These are phyloP conservation scores for Periophthalmus magnuspinnatus DNA, from an alignment of 2,797 vertebrate species.

Conservation along the genomic window DNA sequence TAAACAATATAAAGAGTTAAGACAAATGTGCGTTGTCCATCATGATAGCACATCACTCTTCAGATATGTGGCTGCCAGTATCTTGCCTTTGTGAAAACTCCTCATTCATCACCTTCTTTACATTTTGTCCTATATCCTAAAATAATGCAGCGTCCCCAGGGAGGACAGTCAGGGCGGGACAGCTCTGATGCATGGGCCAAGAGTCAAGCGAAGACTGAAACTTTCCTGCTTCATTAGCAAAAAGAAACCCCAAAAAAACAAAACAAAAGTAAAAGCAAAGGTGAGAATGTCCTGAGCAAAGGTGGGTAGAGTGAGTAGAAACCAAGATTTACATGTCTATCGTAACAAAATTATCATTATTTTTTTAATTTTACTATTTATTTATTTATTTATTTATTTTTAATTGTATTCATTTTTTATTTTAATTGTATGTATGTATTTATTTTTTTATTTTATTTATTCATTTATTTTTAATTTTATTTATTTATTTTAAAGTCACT, in stretches of 20 bases:
- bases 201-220: slow-evolving; percentile 46
- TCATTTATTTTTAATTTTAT: too few species aligned
- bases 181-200: slow-evolving; percentile 50
- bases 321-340: too few species aligned
- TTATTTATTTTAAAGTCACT: too few species aligned
- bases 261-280: slow-evolving; percentile 8
- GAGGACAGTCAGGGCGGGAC: slow-evolving; percentile 35
- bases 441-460: too few species aligned
- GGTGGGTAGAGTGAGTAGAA: neutral
- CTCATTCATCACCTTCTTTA: slow-evolving; percentile 45
- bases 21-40: neutral
- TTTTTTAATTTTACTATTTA: too few species aligned
- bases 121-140: slow-evolving; percentile 56
- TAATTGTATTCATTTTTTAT: too few species aligned
- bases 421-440: too few species aligned
- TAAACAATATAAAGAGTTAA: too few species aligned
- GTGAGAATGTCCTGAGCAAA: neutral
- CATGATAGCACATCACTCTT: neutral
- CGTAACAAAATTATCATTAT: too few species aligned
- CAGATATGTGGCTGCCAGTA: neutral
- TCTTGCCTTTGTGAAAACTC: slow-evolving; percentile 3
- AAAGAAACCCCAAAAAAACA: slow-evolving; percentile 10
- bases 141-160: slow-evolving; percentile 36
- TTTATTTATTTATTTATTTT: too few species aligned
- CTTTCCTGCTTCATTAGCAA: slow-evolving; percentile 54